Evolutionary conservation across 2,888 invertebrate genomes (phyloP), one percentile per base, ranked within the genome.

Genomic region (Limenitis camilla): DNA sequence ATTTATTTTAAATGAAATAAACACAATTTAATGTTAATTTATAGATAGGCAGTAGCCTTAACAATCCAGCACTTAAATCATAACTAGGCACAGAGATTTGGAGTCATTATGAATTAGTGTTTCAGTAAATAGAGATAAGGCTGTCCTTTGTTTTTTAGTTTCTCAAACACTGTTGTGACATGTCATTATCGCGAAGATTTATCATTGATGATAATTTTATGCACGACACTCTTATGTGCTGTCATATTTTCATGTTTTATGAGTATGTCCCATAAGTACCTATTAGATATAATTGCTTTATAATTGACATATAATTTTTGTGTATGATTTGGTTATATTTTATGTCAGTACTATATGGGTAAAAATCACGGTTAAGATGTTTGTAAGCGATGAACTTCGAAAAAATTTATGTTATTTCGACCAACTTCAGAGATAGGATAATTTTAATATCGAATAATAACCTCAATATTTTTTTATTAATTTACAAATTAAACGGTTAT

Each of bases 91-190:
- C 40, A 42, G 57, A 66, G 65, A 69, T 74, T 73, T 68, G 61
- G 68, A 71, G 69, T 66, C 60, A 61, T 71, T 71, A 72, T 71
- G 70, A 74, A 71, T 72, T 71, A 72, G 70, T 72, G 69, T 77
- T 74, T 74, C 65, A 72, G 75, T 74, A 78, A 81, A 83, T 80
- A 78, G 61, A 78, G 83, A 83, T 84, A 83, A 83, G 78, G 71
- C 61, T 66, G 66, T 68, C 69, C 72, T 77, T 73, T 73, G 74
- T 75, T 71, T 67, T 19, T 68, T 65, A 66, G 66, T 68, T 72
- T 67, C 63, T 63, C 61, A 66, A 68, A 61, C 67, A 65, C 65
- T 62, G 63, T 52, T 64, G 62, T 60, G 72, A 72, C 74, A 71
- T 64, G 63, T 56, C 65, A 64, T 67, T 61, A 61, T 64, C 65